These are phyloP conservation scores for Ferrisia virgata DNA, from an alignment of 2,888 invertebrate genomes.

Conservation along the genomic window DNA sequence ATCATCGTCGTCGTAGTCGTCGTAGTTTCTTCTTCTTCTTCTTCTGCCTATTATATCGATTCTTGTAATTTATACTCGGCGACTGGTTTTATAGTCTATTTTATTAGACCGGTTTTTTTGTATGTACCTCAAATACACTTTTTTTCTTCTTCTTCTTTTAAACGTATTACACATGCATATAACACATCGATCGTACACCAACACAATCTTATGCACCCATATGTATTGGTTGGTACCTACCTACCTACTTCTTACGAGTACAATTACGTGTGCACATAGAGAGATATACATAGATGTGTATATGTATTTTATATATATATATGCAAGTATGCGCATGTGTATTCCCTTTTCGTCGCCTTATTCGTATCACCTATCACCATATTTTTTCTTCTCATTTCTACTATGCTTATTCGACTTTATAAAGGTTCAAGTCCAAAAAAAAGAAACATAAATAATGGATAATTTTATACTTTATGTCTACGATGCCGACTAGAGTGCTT, in stretches of 20 bases:
- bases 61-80: slow-evolving; percentile 46
- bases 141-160: not conserved
- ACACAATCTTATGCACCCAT: too few species aligned
- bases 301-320: slow-evolving; percentile 40
- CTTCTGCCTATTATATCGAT: slow-evolving; percentile 39
- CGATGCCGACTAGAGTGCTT: not conserved
- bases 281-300: too few species aligned
- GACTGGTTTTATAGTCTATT: slow-evolving; percentile 44
- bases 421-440: slow-evolving; percentile 39
- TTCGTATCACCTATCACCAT: not conserved
- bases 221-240: too few species aligned
- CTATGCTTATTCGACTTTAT: slow-evolving; percentile 22
- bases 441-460: slow-evolving; percentile 42
- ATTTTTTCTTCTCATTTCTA: not conserved
- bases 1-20: not conserved
- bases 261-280: too few species aligned
- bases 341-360: not conserved
- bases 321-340: too few species aligned
- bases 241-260: not conserved
- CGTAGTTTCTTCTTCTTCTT: not conserved
- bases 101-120: slow-evolving; percentile 45
- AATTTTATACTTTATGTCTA: slow-evolving; percentile 31
- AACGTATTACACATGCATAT: not conserved
- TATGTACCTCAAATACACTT: slow-evolving; percentile 39
- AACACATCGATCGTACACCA: not conserved